A percentile compares a stretch with the other conserved stretches of the same genome.
phyloP scores from a whole-genome alignment of 2,797 vertebrate species.

The Parotocinclus haroldoi region DNA sequence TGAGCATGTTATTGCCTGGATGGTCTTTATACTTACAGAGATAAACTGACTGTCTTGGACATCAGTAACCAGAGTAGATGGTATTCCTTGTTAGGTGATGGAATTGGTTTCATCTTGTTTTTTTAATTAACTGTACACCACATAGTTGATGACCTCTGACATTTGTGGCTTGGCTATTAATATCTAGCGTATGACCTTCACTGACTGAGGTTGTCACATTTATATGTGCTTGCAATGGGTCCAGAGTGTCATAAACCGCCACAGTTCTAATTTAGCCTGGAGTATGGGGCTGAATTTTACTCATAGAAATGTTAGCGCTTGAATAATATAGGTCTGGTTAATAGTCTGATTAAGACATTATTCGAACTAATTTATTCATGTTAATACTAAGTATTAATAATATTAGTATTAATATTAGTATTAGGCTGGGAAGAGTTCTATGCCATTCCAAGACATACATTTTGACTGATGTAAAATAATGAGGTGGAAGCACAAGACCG shows the following conservation, averaged over 20 bases:
- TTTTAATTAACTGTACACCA: slow-evolving; percentile 53
- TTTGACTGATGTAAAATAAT: slow-evolving; percentile 39
- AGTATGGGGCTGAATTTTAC: slow-evolving; percentile 59
- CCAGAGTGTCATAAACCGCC: slow-evolving; percentile 60
- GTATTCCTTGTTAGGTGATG: slow-evolving; percentile 38
- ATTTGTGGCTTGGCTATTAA: slow-evolving; percentile 52
- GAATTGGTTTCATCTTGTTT: slow-evolving; percentile 43
- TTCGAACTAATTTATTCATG: slow-evolving; percentile 39
- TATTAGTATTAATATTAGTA: too few species aligned
- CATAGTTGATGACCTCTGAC: slow-evolving; percentile 55
- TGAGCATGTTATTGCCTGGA: slow-evolving; percentile 22
- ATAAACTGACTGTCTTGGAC: slow-evolving; percentile 24
- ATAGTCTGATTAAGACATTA: slow-evolving; percentile 56
- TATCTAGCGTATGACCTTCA: slow-evolving; percentile 58
- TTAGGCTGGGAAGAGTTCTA: slow-evolving; percentile 34
- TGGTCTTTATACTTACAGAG: slow-evolving; percentile 22
- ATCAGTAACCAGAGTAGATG: slow-evolving; percentile 33
- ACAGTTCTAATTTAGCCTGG: slow-evolving; percentile 58
- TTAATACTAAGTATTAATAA: slow-evolving; percentile 44
- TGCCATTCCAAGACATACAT: slow-evolving; percentile 41
- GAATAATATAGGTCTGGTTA: slow-evolving; percentile 53
- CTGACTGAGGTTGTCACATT: slow-evolving; percentile 61
- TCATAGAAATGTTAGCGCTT: slow-evolving; percentile 61
- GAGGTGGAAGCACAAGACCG: slow-evolving; percentile 17
- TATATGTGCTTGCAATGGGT: slow-evolving; percentile 58